phyloP scores from a whole-genome alignment of 2,888 invertebrate species.

The Eristalinus sepulchralis region DNA sequence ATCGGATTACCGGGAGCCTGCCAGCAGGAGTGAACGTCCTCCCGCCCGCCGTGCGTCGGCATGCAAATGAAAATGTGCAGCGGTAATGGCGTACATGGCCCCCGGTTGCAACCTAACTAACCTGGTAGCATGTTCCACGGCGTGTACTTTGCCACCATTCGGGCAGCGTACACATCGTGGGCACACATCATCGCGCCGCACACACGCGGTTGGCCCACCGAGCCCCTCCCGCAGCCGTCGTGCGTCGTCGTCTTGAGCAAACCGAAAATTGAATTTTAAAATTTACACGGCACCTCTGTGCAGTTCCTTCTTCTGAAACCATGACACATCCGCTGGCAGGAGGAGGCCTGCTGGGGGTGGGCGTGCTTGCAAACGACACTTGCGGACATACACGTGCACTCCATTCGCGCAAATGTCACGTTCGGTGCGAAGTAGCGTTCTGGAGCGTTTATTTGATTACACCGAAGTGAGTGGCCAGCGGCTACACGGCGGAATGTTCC shows the following conservation, averaged over 20 bases:
- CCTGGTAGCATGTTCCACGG: constrained; percentile 69
- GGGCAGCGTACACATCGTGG: constrained; percentile 37
- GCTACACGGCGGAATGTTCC: constrained; percentile 44
- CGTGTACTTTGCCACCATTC: constrained; percentile 69
- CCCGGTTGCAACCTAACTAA: constrained; percentile 67
- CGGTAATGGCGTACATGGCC: constrained; percentile 69
- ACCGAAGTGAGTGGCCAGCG: constrained; percentile 27
- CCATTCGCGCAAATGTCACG: constrained; percentile 55
- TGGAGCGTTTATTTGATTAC: constrained; percentile 64
- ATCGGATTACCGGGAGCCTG: constrained; percentile 55
- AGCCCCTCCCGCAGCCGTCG: background rate
- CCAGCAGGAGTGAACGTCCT: background rate
- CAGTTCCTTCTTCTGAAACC: constrained; percentile 13
- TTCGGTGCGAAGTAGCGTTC: constrained; percentile 58
- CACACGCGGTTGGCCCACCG: background rate
- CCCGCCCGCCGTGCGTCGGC: constrained; percentile 26
- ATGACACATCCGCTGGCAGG: constrained; percentile 48
- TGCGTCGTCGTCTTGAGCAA: background rate
- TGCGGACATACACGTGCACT: background rate
- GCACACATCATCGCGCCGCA: constrained; percentile 41
- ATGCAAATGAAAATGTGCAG: constrained; percentile 68
- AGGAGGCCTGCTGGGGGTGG: background rate
- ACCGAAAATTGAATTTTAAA: constrained; percentile 69
- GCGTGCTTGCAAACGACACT: constrained; percentile 56
- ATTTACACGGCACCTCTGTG: constrained; percentile 55